phyloP scores from a whole-genome alignment of 2,797 vertebrate species.

The Thunnus albacares region DNA sequence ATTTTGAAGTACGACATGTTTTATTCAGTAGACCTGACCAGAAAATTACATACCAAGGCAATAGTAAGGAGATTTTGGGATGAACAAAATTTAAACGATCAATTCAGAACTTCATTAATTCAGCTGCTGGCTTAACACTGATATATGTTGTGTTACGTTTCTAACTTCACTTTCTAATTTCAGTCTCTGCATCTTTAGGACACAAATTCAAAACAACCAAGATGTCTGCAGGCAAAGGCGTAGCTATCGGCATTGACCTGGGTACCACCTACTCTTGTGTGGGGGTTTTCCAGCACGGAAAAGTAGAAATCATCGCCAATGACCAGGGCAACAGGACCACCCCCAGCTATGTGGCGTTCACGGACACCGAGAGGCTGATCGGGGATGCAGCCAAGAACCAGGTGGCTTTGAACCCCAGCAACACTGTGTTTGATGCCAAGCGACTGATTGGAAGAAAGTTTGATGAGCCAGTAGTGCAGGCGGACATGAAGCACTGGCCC shows the following conservation, averaged over 20 bases:
- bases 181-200: constrained; percentile 1
- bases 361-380: constrained; percentile 69
- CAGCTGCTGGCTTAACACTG: neutral
- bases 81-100: too few species aligned
- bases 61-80: neutral
- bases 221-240: constrained; percentile 63
- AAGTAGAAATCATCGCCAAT: constrained; percentile 79
- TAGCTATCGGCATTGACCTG: constrained; percentile 74
- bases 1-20: too few species aligned
- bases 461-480: constrained; percentile 69
- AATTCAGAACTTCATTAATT: too few species aligned
- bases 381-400: constrained; percentile 76
- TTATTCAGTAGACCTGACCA: too few species aligned
- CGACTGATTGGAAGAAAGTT: constrained; percentile 75
- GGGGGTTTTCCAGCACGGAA: constrained; percentile 75
- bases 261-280: constrained; percentile 79
- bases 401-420: constrained; percentile 78
- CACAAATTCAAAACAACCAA: neutral
- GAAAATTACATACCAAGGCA: too few species aligned
- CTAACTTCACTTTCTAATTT: neutral
- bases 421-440: constrained; percentile 81
- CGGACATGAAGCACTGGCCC: constrained; percentile 80
- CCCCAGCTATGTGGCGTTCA: constrained; percentile 79
- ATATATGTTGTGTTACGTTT: neutral
- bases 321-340: constrained; percentile 80